Percentiles rank a stretch among this genome's conserved stretches.
phyloP scores from a whole-genome alignment of 2,888 invertebrate genomes.

The Baronia brevicornis region DNA sequence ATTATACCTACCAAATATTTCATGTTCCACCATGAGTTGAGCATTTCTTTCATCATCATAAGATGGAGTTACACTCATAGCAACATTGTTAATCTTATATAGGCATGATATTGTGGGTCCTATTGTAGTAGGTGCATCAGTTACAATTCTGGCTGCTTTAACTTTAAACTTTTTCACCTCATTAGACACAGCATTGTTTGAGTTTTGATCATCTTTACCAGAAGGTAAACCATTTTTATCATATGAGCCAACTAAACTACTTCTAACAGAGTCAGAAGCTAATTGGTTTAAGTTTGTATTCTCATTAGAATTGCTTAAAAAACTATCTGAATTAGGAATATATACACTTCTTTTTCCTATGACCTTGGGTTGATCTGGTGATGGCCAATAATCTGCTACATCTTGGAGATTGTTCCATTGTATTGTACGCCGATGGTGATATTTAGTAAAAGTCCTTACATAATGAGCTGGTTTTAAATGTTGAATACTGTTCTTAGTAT shows the following conservation, averaged over 20 bases:
- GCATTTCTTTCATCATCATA: conserved; percentile 52
- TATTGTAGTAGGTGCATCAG: conserved; percentile 36
- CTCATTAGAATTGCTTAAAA: conserved; percentile 28
- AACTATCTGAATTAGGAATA: conserved; percentile 41
- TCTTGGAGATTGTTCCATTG: conserved; percentile 50
- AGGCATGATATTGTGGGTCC: conserved; percentile 51
- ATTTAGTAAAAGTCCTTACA: conserved; percentile 67
- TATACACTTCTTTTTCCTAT: conserved; percentile 47
- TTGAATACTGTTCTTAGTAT: conserved; percentile 50
- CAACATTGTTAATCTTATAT: conserved; percentile 55
- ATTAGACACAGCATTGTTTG: conserved; percentile 35
- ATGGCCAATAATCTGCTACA: conserved; percentile 34
- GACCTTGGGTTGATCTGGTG: conserved; percentile 35
- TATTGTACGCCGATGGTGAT: conserved; percentile 61
- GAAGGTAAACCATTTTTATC: conserved; percentile 34
- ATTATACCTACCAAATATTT: conserved; percentile 44
- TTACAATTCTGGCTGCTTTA: conserved; percentile 35
- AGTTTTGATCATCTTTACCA: conserved; percentile 32
- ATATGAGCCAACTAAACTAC: conserved; percentile 32
- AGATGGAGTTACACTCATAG: conserved; percentile 53
- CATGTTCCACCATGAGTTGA: conserved; percentile 52
- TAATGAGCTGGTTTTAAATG: conserved; percentile 54
- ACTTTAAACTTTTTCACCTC: conserved; percentile 42
- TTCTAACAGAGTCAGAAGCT: conserved; percentile 29
- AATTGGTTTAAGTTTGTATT: conserved; percentile 32